Percentiles rank a stretch among this genome's conserved stretches.
phyloP scores from a whole-genome alignment of 2,113 vertebrate genomes.

The Tylochromis polylepis region DNA sequence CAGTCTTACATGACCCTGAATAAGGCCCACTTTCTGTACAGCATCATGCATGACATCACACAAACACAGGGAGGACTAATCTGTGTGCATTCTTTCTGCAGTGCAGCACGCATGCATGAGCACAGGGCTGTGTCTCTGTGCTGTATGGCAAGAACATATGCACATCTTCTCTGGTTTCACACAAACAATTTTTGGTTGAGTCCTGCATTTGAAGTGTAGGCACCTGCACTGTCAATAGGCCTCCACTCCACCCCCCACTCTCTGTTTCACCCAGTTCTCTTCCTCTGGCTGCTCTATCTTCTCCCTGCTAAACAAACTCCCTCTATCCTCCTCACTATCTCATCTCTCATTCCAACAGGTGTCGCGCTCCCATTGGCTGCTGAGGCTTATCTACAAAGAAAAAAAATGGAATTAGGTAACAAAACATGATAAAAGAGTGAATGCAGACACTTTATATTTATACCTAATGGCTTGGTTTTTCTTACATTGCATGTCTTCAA shows the following conservation, averaged over 20 bases:
- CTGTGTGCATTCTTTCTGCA: slow-evolving; percentile 9
- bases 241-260: background rate
- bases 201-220: slow-evolving; percentile 14
- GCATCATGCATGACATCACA: slow-evolving; percentile 10
- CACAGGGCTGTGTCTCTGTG: background rate
- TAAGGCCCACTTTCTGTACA: background rate
- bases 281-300: background rate
- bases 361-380: background rate
- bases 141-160: background rate
- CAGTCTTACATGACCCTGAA: background rate
- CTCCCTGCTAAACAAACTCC: background rate
- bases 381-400: background rate
- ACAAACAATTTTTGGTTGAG: background rate
- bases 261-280: background rate
- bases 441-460: background rate
- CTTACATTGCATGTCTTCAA: background rate
- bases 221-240: slow-evolving; percentile 45
- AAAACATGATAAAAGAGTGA: background rate
- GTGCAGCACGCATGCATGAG: background rate
- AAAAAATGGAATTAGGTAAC: background rate
- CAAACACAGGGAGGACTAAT: background rate
- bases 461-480: too few relatives aligned
- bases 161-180: background rate
- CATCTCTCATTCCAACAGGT: background rate
- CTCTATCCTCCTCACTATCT: background rate